Evolutionary conservation across 2,888 invertebrate species (phyloP).

Genomic region (Parapristionchus giblindavisi): DNA sequence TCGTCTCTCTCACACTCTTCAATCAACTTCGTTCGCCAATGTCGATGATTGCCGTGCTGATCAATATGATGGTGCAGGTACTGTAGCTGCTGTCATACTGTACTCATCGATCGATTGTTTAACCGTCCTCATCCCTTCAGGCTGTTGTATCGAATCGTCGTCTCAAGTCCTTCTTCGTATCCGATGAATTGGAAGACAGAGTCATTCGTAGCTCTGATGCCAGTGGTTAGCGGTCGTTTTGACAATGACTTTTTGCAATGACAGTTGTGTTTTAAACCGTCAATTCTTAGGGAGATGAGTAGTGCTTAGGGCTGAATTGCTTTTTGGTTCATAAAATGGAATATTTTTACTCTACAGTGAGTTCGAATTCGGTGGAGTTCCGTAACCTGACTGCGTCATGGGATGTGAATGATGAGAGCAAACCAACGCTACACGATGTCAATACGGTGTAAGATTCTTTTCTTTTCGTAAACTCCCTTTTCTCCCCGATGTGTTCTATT

Average conservation of each 20-base stretch:
- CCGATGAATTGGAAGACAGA: constrained; percentile 61
- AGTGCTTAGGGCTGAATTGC: no score
- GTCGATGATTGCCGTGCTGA: constrained; percentile 80
- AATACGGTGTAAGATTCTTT: background rate
- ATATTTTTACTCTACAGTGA: background rate
- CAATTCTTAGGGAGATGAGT: no score
- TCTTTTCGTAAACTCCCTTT: background rate
- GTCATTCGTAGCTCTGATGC: background rate
- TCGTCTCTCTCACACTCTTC: constrained; percentile 94
- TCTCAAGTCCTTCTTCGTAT: constrained; percentile 61
- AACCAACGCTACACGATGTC: background rate
- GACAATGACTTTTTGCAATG: background rate
- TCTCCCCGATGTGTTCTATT: no score
- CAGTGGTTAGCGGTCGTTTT: background rate
- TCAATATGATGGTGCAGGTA: constrained; percentile 62
- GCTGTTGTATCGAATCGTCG: constrained; percentile 65
- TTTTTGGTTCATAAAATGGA: no score
- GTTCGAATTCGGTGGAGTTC: background rate
- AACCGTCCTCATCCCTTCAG: constrained; percentile 48
- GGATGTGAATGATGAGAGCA: background rate
- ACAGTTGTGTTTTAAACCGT: background rate
- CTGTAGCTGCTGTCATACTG: background rate
- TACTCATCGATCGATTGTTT: background rate
- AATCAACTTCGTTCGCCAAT: constrained; percentile 95
- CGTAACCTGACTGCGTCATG: constrained; percentile 2